Evolutionary conservation across 2,888 invertebrate genomes (phyloP).

Genomic region (Cinara cedri): DNA sequence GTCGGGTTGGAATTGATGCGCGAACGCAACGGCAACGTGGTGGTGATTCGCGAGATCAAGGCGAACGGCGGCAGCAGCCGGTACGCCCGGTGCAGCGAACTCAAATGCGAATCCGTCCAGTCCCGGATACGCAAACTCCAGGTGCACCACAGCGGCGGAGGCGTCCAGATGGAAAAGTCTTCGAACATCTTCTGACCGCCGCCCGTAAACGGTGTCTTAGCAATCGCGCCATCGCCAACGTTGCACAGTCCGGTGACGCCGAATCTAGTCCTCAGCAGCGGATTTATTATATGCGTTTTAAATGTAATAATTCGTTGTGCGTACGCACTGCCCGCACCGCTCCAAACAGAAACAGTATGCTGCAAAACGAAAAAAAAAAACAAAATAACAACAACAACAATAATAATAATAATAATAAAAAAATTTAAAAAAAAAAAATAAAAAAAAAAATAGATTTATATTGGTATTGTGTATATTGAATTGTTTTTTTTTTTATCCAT

Average conservation of each 20-base stretch:
- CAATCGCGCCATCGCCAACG: not conserved
- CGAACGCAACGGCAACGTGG: slow-evolving; percentile 64
- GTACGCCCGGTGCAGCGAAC: slow-evolving; percentile 65
- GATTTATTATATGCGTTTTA: slow-evolving; percentile 22
- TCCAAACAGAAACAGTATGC: too few species aligned
- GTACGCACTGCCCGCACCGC: too few species aligned
- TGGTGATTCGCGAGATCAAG: slow-evolving; percentile 64
- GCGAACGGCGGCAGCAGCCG: slow-evolving; percentile 64
- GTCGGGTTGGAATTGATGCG: slow-evolving; percentile 64
- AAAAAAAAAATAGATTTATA: too few species aligned
- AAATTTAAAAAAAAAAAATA: too few species aligned
- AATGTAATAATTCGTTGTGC: not conserved
- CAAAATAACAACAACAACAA: too few species aligned
- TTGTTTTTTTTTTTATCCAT: not conserved
- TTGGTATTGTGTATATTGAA: too few species aligned
- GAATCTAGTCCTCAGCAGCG: slow-evolving; percentile 48
- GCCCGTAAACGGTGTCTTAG: not conserved
- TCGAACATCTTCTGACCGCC: slow-evolving; percentile 37
- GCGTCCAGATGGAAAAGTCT: slow-evolving; percentile 19
- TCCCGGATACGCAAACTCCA: slow-evolving; percentile 65
- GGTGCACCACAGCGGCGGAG: slow-evolving; percentile 61
- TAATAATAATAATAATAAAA: too few species aligned
- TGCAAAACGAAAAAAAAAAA: too few species aligned
- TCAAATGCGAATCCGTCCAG: slow-evolving; percentile 66
- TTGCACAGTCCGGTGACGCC: not conserved